Percentiles rank a stretch among this genome's conserved stretches.
Conservation (phyloP, 2,797 vertebrate genomes). For the Dipus sagitta region DNA sequence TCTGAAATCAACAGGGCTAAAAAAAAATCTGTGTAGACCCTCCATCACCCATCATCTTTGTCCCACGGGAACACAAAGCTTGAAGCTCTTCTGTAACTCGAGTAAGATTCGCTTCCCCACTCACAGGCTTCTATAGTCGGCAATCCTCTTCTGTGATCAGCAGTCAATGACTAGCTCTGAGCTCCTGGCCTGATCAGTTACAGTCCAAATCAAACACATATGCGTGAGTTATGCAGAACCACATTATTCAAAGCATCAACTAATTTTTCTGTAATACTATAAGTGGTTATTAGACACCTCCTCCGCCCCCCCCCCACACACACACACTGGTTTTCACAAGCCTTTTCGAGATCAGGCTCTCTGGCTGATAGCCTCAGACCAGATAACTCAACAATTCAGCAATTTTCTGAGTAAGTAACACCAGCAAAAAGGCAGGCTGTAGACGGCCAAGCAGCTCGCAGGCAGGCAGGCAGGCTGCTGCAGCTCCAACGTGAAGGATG, state of each 20-base stretch:
- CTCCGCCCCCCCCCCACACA: no score
- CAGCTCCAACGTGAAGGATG: neutral
- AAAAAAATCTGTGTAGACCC: neutral
- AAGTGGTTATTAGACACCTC: neutral
- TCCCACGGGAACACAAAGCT: neutral
- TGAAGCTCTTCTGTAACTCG: neutral
- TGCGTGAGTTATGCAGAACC: neutral
- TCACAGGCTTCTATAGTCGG: neutral
- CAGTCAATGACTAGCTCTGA: neutral
- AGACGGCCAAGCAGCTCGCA: neutral
- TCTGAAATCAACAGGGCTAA: neutral
- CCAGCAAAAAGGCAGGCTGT: neutral
- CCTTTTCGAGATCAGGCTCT: neutral
- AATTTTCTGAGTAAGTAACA: neutral
- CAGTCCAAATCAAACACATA: slow-evolving; percentile 1
- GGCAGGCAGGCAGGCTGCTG: neutral
- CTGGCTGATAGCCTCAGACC: neutral
- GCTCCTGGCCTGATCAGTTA: neutral
- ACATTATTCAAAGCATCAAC: neutral
- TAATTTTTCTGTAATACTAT: neutral
- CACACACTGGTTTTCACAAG: no score
- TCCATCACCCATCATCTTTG: neutral
- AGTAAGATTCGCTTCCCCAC: neutral
- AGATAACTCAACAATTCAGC: neutral
- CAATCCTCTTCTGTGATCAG: neutral